Percentiles rank a stretch among this genome's conserved stretches.
These are phyloP conservation scores for Lutjanus erythropterus DNA, from an alignment of 2,113 vertebrate genomes.

Conservation along the genomic window DNA sequence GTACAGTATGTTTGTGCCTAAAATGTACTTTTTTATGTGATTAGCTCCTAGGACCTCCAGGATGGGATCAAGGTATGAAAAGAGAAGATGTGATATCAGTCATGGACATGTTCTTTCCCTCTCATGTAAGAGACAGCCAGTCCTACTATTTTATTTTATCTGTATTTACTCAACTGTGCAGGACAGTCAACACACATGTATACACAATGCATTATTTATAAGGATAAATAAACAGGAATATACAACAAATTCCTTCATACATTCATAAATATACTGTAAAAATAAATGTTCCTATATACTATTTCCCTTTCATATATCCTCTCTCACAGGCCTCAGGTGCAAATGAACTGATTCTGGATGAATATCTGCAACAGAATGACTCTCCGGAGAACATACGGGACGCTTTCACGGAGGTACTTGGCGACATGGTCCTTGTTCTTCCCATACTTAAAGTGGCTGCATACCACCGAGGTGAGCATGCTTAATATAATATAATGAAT, in stretches of 20 bases:
- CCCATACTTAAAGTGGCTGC: conserved; percentile 71
- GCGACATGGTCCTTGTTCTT: conserved; percentile 74
- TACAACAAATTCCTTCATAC: background rate
- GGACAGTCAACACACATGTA: background rate
- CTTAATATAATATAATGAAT: background rate
- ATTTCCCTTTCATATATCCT: background rate
- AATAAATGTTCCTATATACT: background rate
- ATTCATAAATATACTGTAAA: conserved; percentile 19
- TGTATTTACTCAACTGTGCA: background rate
- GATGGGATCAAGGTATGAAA: conserved; percentile 64
- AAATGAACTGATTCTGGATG: conserved; percentile 2
- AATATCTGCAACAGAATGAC: background rate
- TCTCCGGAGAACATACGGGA: too few relatives aligned
- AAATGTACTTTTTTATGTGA: too few relatives aligned
- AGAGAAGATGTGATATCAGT: too few relatives aligned
- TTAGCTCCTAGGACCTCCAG: background rate
- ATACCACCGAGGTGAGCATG: conserved; percentile 70
- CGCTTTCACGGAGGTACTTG: conserved; percentile 76
- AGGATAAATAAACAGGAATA: conserved; percentile 38
- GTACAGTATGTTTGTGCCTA: too few relatives aligned
- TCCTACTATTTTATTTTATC: background rate
- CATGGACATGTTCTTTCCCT: background rate
- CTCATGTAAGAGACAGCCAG: background rate
- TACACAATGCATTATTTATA: conserved; percentile 11
- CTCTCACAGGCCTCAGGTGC: conserved; percentile 10